Percentiles rank a stretch among this genome's conserved stretches.
phyloP scores from a whole-genome alignment of 2,888 invertebrate genomes.

The Netelia fuscicornis region DNA sequence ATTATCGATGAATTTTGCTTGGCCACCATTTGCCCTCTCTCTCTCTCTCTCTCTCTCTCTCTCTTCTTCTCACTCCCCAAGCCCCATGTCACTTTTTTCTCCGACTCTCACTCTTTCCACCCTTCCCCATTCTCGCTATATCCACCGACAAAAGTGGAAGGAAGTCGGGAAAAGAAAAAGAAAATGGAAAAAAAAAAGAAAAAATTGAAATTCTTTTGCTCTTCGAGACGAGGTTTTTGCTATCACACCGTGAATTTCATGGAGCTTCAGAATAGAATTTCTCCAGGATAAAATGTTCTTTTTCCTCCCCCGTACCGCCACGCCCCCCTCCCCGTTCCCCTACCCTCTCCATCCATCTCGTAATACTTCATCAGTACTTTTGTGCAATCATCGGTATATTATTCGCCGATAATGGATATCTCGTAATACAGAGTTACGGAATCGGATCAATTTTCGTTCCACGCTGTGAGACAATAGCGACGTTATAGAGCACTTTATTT shows the following conservation, averaged over 20 bases:
- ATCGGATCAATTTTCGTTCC: background rate
- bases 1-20: slow-evolving; percentile 69
- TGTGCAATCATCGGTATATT: slow-evolving; percentile 47
- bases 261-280: slow-evolving; percentile 5
- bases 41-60: background rate
- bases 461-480: background rate
- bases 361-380: background rate
- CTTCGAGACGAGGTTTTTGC: slow-evolving; percentile 26
- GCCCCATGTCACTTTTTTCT: slow-evolving; percentile 14
- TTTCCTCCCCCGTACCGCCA: no score
- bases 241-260: slow-evolving; percentile 39
- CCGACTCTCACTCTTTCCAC: slow-evolving; percentile 6
- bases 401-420: slow-evolving; percentile 39
- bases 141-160: slow-evolving; percentile 1
- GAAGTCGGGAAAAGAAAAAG: background rate
- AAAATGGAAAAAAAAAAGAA: background rate
- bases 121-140: background rate
- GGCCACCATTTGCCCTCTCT: slow-evolving; percentile 32
- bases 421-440: background rate
- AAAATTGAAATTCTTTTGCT: slow-evolving; percentile 16
- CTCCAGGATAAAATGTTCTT: no score
- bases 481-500: background rate
- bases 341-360: background rate
- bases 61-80: background rate
- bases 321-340: no score